Base-by-base conservation (phyloP, 2,888 invertebrate genomes). In the Scelioninae gen. 1 region DNA sequence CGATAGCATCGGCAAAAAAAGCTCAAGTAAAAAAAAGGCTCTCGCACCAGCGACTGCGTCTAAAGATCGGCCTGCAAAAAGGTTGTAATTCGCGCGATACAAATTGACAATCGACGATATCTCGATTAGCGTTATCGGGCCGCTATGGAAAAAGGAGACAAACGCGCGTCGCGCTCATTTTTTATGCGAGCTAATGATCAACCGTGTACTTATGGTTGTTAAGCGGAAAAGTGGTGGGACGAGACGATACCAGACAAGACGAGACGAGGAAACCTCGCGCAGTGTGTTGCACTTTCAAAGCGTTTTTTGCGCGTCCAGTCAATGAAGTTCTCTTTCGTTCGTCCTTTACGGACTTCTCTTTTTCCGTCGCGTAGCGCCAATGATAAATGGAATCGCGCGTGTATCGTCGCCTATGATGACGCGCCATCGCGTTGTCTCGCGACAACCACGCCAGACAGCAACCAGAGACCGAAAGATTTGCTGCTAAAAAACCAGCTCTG, bases 201-300 rank as follows among this genome's bases (percentile, higher is more conserved):
- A 87, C 86, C 88, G 87, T 86, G 85, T 87, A 86, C 88, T 89
- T 88, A 89, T 88, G 89, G 88, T 83, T 86, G 87, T 86, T 86
- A 89, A 89, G 89, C 87, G 90, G 90, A 91, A 91, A 91, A 91
- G 90, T 91, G 88, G 90, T 87, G 90, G 87, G 88, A 88, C 89
- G 87, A 60, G 60, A 56, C 49, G 55, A 55, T 34, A 55, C 45
- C 49, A 71, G 72, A 58, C 75, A 29, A 65, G 56, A 55, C 71
- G 60, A 66, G 76, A 71, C 56, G 77, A 74, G 75, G 76, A 71
- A 63, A 78, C 77, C 65, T 56, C 81, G 63, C 58, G 63, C 65
- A 74, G 79, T 83, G 82, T 87, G 85, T 86, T 87, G 88, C 88
- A 89, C 90, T 89, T 90, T 90, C 88, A 86, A 86, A 87, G 86